phyloP scores from a whole-genome alignment of 2,113 vertebrate species.

The Elaphurus davidianus region DNA sequence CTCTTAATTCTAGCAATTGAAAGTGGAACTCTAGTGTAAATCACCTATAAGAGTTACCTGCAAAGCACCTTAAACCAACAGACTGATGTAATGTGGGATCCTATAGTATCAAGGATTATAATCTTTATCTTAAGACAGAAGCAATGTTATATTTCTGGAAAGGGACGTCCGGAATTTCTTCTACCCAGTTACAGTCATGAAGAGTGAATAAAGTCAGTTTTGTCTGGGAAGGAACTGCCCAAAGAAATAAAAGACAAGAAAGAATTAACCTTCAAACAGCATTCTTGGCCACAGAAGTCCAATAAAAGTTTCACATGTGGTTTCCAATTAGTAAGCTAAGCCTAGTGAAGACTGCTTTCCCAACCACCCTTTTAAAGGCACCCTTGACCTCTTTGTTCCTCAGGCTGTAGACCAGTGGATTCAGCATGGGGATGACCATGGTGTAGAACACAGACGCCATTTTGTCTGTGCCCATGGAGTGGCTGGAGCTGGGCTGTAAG shows the following conservation, averaged over 20 bases:
- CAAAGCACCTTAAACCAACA: not conserved
- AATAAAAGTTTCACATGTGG: not conserved
- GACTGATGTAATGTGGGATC: not conserved
- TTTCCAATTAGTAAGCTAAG: not conserved
- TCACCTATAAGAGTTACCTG: not conserved
- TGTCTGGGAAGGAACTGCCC: not conserved
- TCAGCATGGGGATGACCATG: conserved; percentile 58
- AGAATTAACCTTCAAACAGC: not conserved
- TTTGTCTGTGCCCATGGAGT: conserved; percentile 48
- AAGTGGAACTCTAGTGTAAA: not conserved
- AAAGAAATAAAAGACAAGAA: not conserved
- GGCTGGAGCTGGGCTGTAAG: conserved; percentile 44
- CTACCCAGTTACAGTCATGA: not conserved
- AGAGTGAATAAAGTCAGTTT: not conserved
- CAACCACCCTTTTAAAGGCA: conserved; percentile 4
- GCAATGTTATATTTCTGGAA: not conserved
- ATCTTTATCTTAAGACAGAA: not conserved
- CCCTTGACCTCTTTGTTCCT: conserved; percentile 52
- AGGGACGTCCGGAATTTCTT: not conserved
- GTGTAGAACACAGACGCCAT: conserved; percentile 30
- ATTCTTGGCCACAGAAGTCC: not conserved
- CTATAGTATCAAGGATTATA: not conserved
- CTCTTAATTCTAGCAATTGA: not conserved
- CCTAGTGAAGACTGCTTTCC: not conserved
- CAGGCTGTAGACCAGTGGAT: conserved; percentile 54